These are phyloP conservation scores for Hipparchia semele DNA, from an alignment of 2,888 invertebrate genomes.

Conservation along the genomic window DNA sequence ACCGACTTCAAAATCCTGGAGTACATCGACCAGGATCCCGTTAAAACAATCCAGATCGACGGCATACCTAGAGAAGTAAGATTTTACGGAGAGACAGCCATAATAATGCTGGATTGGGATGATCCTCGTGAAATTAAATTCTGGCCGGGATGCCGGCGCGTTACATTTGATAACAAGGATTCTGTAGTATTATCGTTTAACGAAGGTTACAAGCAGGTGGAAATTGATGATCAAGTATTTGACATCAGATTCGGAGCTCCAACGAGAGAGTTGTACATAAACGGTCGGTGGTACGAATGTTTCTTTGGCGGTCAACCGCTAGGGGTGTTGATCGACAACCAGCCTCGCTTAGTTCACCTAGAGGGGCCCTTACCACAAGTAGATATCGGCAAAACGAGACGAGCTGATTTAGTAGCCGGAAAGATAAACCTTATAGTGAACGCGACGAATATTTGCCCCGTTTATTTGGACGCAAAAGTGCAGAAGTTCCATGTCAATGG, in stretches of 20 bases:
- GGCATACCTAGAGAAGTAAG: slow-evolving; percentile 91
- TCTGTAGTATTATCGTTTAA: slow-evolving; percentile 85
- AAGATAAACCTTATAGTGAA: slow-evolving; percentile 93
- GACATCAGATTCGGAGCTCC: slow-evolving; percentile 95
- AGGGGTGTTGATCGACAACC: slow-evolving; percentile 90
- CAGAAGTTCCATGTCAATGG: slow-evolving; percentile 91
- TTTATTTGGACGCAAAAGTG: slow-evolving; percentile 92
- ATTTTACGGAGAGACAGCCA: slow-evolving; percentile 92
- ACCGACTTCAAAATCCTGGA: slow-evolving; percentile 69
- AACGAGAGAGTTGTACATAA: slow-evolving; percentile 94
- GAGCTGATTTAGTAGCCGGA: slow-evolving; percentile 92
- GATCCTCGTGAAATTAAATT: slow-evolving; percentile 94
- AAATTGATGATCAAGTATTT: slow-evolving; percentile 88
- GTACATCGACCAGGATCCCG: slow-evolving; percentile 84
- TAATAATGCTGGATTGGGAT: slow-evolving; percentile 93
- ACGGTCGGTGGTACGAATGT: slow-evolving; percentile 94
- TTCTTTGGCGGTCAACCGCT: slow-evolving; percentile 95
- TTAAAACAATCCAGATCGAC: slow-evolving; percentile 92
- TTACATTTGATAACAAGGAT: slow-evolving; percentile 90
- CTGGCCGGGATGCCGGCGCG: slow-evolving; percentile 89
- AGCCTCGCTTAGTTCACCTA: slow-evolving; percentile 90
- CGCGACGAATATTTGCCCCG: slow-evolving; percentile 89
- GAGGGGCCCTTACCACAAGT: slow-evolving; percentile 97
- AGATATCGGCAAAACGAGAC: slow-evolving; percentile 90
- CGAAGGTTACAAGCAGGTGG: slow-evolving; percentile 88